phyloP scores from a whole-genome alignment of 2,888 invertebrate species.

The Dryococelus australis region DNA sequence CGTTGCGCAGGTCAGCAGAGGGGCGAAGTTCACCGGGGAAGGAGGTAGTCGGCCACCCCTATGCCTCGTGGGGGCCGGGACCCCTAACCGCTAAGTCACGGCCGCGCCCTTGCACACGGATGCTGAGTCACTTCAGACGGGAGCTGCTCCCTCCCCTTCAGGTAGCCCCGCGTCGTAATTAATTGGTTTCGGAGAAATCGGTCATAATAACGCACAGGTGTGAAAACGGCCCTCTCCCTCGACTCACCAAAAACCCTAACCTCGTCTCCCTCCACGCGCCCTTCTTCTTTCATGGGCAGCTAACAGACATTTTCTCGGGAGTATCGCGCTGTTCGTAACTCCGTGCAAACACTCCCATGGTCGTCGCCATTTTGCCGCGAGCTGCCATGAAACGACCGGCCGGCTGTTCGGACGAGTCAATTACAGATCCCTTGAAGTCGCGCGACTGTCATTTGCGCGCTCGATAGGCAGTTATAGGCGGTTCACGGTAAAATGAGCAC shows the following conservation, averaged over 20 bases:
- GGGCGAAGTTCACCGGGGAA: neutral
- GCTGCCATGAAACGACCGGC: too few species aligned
- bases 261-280: neutral
- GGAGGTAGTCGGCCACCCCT: too few species aligned
- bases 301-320: neutral
- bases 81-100: neutral
- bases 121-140: neutral
- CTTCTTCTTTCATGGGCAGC: neutral
- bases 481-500: too few species aligned
- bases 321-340: neutral
- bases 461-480: too few species aligned
- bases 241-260: neutral
- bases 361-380: neutral
- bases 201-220: neutral
- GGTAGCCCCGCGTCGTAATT: constrained; percentile 10
- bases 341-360: neutral
- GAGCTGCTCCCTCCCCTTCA: neutral
- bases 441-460: neutral
- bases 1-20: neutral
- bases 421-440: neutral
- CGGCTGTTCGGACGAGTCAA: neutral
- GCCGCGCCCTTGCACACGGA: neutral
- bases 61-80: neutral
- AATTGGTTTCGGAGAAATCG: constrained; percentile 11
- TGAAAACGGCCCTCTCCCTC: neutral